These are phyloP conservation scores for Caenorhabditis uteleia DNA, from an alignment of 2,888 invertebrate genomes.

Conservation along the genomic window DNA sequence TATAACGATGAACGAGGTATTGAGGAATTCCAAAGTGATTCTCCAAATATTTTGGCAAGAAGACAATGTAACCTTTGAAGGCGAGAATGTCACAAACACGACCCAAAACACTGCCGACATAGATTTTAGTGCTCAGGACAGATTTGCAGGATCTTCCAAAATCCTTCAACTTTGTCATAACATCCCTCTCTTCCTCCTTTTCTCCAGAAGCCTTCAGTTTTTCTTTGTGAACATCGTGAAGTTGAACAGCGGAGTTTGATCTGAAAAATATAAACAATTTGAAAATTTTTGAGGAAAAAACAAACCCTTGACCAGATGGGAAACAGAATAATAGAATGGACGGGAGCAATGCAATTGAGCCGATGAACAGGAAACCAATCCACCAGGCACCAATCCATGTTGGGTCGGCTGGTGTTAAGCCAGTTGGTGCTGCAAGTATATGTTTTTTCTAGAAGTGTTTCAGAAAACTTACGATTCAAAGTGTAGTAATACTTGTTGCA, in stretches of 20 bases:
- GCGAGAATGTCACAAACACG: slow-evolving; percentile 68
- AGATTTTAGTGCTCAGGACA: slow-evolving; percentile 60
- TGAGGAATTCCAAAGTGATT: slow-evolving; percentile 69
- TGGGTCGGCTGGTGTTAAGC: slow-evolving; percentile 69
- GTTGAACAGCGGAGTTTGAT: slow-evolving; percentile 20
- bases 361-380: slow-evolving; percentile 70
- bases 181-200: slow-evolving; percentile 21
- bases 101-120: slow-evolving; percentile 62
- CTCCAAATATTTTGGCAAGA: slow-evolving; percentile 69
- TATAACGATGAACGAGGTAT: slow-evolving; percentile 65
- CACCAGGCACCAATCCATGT: slow-evolving; percentile 73
- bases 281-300: not conserved
- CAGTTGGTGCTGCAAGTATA: slow-evolving; percentile 49
- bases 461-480: slow-evolving; percentile 39
- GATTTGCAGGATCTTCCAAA: slow-evolving; percentile 56
- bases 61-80: slow-evolving; percentile 68
- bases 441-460: not conserved
- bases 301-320: slow-evolving; percentile 58
- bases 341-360: slow-evolving; percentile 49
- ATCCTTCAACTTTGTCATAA: slow-evolving; percentile 26
- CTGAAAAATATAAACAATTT: slow-evolving; percentile 5
- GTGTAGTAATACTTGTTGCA: slow-evolving; percentile 66
- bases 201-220: slow-evolving; percentile 12
- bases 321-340: slow-evolving; percentile 70
- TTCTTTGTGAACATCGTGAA: slow-evolving; percentile 32